Evolutionary conservation across 2,113 vertebrate species (phyloP).

Genomic region (Elanus axillaris): DNA sequence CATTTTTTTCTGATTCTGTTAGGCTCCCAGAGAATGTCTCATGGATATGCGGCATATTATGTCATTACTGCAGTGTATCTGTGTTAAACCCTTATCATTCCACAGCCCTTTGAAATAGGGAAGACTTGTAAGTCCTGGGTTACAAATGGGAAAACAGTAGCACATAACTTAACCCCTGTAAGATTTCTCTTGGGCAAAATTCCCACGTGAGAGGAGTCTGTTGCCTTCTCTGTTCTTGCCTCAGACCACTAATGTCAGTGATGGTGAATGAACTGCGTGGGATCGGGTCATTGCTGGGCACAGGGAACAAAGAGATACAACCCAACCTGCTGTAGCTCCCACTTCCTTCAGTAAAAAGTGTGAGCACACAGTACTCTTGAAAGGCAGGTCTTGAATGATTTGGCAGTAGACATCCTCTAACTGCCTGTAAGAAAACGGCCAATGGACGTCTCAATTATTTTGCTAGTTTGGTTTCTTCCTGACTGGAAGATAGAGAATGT

Average conservation of each 20-base stretch:
- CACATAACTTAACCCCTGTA: not conserved
- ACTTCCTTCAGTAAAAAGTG: not conserved
- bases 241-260: not conserved
- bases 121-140: not conserved
- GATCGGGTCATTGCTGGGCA: not conserved
- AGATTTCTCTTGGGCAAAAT: not conserved
- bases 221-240: not conserved
- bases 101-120: not conserved
- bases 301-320: not conserved
- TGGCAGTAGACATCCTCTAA: not conserved
- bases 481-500: not conserved
- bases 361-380: not conserved
- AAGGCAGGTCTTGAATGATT: not conserved
- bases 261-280: not conserved
- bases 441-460: not conserved
- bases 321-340: not conserved
- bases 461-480: not conserved
- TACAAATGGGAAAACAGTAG: not conserved
- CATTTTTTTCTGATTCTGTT: slow-evolving; percentile 4
- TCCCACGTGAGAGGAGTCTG: not conserved
- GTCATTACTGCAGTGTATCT: not conserved
- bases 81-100: not conserved
- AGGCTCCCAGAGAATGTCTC: not conserved
- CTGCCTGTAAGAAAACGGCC: not conserved
- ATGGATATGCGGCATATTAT: not conserved